Evolutionary conservation across 37 sponge, comb jelly and placozoan species (phyloP), one percentile per base, ranked within the genome.

Genomic region (Oopsacas minuta): DNA sequence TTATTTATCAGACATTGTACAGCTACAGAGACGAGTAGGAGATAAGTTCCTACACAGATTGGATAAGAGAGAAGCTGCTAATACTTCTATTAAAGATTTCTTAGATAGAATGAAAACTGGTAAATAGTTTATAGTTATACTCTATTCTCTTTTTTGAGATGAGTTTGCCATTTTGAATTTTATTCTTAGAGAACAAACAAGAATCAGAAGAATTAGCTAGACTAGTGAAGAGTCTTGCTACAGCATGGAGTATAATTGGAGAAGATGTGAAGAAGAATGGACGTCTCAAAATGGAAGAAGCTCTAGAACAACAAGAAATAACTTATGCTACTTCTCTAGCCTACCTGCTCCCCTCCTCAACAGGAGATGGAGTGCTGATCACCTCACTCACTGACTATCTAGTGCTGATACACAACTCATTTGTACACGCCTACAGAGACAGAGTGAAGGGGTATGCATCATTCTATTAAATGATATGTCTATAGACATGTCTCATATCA

Each of bases 371-470:
- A 61, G 28, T 61, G 75, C 30, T 61, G 30, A 61, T 61, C 75
- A 61, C 75, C 75, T 25, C 75, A 61, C 75, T 61, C 75, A 61
- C 75, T 61, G 75, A 61, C 75, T 61, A 61, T 12, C 75, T 61
- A n/a, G 30, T 61, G 75, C 75, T 61, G 30, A 34, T 61, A n/a
- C 75, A 61, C 30, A 61, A 61, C 30, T 61, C 75, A 61, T 61
- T 61, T 61, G 75, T 61, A 10, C 75, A 61, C 30, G 75, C 75
- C 20, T 61, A 61, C 75, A 61, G 75, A 61, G 30, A n/a, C 75
- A 61, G 20, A 10, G 75, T 61, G 30, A 61, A 61, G 75, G 75
- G 75, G 75, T 61, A 61, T 3, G 75, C 28, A n/a, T 10, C 5
- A 5, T 61, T 12, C 28, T 25, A 61, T 25, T 5, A 12, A n/a